A percentile compares a stretch with the other conserved stretches of the same genome.
These are phyloP conservation scores for Hephaestus fuliginosus DNA, from an alignment of 2,797 vertebrate genomes.

Conservation along the genomic window DNA sequence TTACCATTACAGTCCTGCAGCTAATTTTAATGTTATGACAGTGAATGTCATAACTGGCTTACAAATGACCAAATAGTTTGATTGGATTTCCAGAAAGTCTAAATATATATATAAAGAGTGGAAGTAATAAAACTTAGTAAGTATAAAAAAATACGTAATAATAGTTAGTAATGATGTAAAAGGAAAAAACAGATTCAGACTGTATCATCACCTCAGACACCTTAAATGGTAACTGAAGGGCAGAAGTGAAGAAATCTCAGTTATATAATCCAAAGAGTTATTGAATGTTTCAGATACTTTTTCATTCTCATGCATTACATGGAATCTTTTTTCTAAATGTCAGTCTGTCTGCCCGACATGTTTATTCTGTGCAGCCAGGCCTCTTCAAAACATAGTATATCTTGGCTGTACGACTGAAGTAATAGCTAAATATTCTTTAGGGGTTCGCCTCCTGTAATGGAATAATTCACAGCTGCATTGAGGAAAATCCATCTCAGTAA, in stretches of 20 bases:
- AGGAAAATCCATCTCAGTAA: neutral
- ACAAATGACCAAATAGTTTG: slow-evolving; percentile 12
- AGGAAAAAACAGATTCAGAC: neutral
- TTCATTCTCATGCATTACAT: neutral
- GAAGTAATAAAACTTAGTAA: neutral
- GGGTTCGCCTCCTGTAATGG: neutral
- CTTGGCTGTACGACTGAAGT: neutral
- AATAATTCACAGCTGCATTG: neutral
- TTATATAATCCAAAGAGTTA: neutral
- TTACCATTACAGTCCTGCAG: slow-evolving; percentile 24
- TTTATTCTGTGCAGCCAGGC: neutral
- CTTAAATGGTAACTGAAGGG: neutral
- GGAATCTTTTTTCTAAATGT: neutral
- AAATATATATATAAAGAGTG: slow-evolving; percentile 11
- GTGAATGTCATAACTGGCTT: slow-evolving; percentile 17
- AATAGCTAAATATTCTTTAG: neutral
- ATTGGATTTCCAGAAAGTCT: slow-evolving; percentile 7
- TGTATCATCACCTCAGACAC: neutral
- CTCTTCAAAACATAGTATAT: neutral
- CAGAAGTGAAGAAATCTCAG: neutral
- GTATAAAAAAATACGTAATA: neutral
- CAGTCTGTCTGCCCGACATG: neutral
- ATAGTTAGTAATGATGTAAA: neutral
- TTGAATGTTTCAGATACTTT: neutral
- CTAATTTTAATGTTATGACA: slow-evolving; percentile 38